phyloP scores from a whole-genome alignment of 2,888 invertebrate species.

The Pycnomerus fuliginosus region DNA sequence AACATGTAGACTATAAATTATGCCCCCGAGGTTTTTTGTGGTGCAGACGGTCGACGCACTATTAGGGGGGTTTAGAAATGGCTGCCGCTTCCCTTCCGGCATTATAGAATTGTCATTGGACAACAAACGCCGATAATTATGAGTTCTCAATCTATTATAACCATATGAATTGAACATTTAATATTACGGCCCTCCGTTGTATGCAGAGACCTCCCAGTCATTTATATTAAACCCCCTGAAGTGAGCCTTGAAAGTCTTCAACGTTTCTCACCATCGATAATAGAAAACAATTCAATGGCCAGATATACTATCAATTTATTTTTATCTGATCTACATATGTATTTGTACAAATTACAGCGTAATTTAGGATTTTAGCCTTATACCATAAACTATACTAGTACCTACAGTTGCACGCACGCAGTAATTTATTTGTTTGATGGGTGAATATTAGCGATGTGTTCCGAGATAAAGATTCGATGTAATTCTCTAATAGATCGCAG shows the following conservation, averaged over 20 bases:
- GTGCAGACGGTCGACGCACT: no score
- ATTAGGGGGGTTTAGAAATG: constrained; percentile 23
- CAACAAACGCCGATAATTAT: constrained; percentile 37
- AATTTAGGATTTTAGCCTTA: constrained; percentile 30
- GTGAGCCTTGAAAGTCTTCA: constrained; percentile 11
- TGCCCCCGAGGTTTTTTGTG: no score
- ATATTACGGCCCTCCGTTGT: constrained; percentile 22
- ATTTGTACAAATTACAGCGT: constrained; percentile 37
- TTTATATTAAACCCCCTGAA: constrained; percentile 16
- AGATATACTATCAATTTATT: constrained; percentile 34
- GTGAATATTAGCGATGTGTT: constrained; percentile 4
- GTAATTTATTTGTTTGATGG: constrained; percentile 12
- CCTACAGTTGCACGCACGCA: constrained; percentile 8
- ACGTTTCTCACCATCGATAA: constrained; percentile 5
- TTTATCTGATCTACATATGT: constrained; percentile 38
- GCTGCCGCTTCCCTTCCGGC: constrained; percentile 29
- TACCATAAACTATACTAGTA: constrained; percentile 1
- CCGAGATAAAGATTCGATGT: constrained; percentile 1
- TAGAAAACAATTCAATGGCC: constrained; percentile 4
- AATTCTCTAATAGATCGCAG: not conserved
- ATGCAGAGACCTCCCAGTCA: constrained; percentile 7
- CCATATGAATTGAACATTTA: constrained; percentile 35
- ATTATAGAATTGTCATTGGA: constrained; percentile 26
- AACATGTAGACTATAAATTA: no score
- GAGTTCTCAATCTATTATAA: constrained; percentile 35